phyloP scores from a whole-genome alignment of 2,797 vertebrate species.

The Phalanger gymnotis region DNA sequence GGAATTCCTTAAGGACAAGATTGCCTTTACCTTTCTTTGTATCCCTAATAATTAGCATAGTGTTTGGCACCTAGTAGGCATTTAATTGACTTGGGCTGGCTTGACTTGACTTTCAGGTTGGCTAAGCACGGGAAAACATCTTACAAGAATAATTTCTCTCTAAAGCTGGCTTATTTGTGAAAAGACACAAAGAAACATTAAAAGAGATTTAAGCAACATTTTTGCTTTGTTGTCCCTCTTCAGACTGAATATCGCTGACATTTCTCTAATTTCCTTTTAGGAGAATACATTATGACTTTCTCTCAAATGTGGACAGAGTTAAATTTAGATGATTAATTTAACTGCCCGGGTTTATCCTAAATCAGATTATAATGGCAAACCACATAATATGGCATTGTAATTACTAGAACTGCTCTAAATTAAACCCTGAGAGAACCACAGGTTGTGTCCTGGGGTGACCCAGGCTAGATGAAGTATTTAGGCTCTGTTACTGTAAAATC shows the following conservation, averaged over 20 bases:
- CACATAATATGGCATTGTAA: neutral
- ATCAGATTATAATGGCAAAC: neutral
- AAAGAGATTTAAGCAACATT: neutral
- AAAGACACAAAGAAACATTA: neutral
- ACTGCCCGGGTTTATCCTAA: neutral
- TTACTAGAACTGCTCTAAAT: slow-evolving; percentile 7
- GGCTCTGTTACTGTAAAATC: neutral
- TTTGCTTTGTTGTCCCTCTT: neutral
- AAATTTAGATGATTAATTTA: slow-evolving; percentile 10
- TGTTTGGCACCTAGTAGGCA: neutral
- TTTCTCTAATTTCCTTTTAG: slow-evolving; percentile 1
- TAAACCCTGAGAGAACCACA: neutral
- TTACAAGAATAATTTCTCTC: neutral
- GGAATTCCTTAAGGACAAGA: neutral
- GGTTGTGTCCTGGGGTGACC: neutral
- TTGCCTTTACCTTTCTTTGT: neutral
- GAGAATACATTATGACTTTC: neutral
- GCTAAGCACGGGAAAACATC: neutral
- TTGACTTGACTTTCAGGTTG: neutral
- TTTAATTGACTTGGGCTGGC: neutral
- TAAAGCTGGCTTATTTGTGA: neutral
- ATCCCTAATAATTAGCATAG: neutral
- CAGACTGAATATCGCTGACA: neutral
- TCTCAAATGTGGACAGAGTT: neutral
- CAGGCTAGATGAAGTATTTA: neutral